Evolutionary conservation across 2,888 invertebrate genomes (phyloP).

Genomic region (Julus scanicus): DNA sequence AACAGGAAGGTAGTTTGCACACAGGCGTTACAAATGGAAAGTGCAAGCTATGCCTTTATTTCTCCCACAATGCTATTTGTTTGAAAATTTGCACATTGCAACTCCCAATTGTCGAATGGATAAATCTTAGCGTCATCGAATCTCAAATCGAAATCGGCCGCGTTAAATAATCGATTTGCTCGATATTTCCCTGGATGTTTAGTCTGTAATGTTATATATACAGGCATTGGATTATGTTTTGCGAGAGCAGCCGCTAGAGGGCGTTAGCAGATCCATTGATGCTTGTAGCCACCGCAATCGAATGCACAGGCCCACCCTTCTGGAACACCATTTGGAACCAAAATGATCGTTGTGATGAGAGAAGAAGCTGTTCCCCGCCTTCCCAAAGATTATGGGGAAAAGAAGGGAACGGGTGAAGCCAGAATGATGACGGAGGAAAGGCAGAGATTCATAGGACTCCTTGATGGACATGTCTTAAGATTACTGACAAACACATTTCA

Average conservation of each 20-base stretch:
- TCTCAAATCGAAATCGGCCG: slow-evolving; percentile 9
- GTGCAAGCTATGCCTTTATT: not conserved
- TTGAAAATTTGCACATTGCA: not conserved
- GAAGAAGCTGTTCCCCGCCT: not conserved
- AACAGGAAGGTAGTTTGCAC: not conserved
- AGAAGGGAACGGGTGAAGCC: not conserved
- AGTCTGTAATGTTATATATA: not conserved
- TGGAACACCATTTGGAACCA: not conserved
- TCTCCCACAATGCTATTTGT: not conserved
- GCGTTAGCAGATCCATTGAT: not conserved
- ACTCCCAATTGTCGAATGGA: not conserved
- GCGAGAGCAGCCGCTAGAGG: slow-evolving; percentile 7
- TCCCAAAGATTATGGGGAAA: not conserved
- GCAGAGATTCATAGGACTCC: not conserved
- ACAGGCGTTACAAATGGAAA: not conserved
- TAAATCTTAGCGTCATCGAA: not conserved
- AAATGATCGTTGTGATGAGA: not conserved
- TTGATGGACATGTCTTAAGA: not conserved
- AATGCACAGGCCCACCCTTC: not conserved
- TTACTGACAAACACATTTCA: too few relatives aligned
- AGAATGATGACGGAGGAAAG: not conserved
- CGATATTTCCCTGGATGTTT: not conserved
- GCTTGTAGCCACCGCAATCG: slow-evolving; percentile 1
- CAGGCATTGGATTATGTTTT: not conserved
- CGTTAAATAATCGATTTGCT: not conserved